A percentile compares a stretch with the other conserved stretches of the same genome.
Conservation (phyloP, 2,888 invertebrate species). For the Hipparchia sbordonii region DNA sequence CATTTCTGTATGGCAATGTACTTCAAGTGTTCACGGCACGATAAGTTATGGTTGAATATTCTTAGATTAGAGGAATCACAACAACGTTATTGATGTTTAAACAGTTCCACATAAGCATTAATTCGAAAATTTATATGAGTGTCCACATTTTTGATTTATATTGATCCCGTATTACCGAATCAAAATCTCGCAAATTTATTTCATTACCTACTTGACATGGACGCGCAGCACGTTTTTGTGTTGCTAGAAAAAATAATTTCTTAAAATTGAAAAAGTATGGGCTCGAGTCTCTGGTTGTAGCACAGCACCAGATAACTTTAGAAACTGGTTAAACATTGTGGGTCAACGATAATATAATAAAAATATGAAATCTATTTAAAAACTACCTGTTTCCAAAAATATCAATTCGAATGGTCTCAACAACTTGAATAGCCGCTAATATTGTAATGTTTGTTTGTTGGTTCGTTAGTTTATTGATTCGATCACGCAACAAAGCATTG, state of each 20-base stretch:
- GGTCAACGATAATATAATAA: too few relatives aligned
- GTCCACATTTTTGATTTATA: conserved; percentile 74
- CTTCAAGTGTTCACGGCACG: conserved; percentile 45
- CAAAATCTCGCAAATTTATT: conserved; percentile 59
- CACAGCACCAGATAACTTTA: too few relatives aligned
- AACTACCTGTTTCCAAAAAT: too few relatives aligned
- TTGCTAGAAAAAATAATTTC: conserved; percentile 28
- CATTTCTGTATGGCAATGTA: conserved; percentile 70
- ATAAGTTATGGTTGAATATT: conserved; percentile 26
- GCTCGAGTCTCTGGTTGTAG: neutral
- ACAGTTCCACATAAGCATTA: conserved; percentile 47
- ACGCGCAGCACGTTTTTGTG: conserved; percentile 70
- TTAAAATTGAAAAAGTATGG: neutral
- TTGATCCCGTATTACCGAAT: conserved; percentile 74
- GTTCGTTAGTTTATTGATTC: too few relatives aligned
- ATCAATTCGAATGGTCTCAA: too few relatives aligned
- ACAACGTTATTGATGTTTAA: conserved; percentile 40
- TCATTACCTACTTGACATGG: conserved; percentile 59
- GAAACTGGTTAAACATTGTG: too few relatives aligned
- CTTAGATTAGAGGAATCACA: conserved; percentile 35
- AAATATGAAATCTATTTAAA: too few relatives aligned
- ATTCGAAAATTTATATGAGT: conserved; percentile 59
- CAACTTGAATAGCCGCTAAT: too few relatives aligned
- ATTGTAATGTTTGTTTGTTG: too few relatives aligned
- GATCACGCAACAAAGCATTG: too few relatives aligned